These are phyloP conservation scores for Cyclophora punctaria DNA, from an alignment of 2,888 invertebrate species.

Conservation along the genomic window DNA sequence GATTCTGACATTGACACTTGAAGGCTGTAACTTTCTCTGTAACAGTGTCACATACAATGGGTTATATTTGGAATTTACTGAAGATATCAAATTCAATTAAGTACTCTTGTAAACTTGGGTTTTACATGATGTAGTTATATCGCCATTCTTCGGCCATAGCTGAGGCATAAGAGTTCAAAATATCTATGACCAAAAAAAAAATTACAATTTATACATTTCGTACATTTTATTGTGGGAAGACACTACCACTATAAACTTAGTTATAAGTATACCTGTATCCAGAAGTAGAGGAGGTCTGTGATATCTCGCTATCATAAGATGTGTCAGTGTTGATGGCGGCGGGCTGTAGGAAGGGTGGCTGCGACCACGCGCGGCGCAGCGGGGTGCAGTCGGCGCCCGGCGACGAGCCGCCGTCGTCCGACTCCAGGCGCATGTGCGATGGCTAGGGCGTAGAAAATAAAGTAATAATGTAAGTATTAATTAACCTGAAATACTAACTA, in stretches of 20 bases:
- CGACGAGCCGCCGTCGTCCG: slow-evolving; percentile 59
- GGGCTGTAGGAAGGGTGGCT: slow-evolving; percentile 40
- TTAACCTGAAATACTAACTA: too few species aligned
- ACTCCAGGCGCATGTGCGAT: slow-evolving; percentile 49
- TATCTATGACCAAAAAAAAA: too few species aligned
- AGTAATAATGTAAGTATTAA: too few species aligned
- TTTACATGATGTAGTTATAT: too few species aligned
- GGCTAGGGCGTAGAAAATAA: slow-evolving; percentile 16
- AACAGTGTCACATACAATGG: background rate
- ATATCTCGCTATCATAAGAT: slow-evolving; percentile 88
- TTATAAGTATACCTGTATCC: slow-evolving; percentile 81
- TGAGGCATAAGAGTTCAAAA: too few species aligned
- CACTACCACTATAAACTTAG: background rate
- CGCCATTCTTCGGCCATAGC: too few species aligned
- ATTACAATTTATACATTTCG: too few species aligned
- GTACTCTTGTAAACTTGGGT: too few species aligned
- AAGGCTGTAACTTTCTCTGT: slow-evolving; percentile 76
- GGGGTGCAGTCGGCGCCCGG: slow-evolving; percentile 49
- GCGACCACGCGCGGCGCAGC: slow-evolving; percentile 60
- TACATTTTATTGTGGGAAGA: too few species aligned
- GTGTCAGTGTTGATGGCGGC: slow-evolving; percentile 74
- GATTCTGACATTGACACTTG: slow-evolving; percentile 76
- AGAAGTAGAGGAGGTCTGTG: slow-evolving; percentile 90
- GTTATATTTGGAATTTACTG: too few species aligned
- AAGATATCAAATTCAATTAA: too few species aligned